Base-by-base conservation (phyloP, 2,888 invertebrate genomes). In the Glaucopsyche alexis region DNA sequence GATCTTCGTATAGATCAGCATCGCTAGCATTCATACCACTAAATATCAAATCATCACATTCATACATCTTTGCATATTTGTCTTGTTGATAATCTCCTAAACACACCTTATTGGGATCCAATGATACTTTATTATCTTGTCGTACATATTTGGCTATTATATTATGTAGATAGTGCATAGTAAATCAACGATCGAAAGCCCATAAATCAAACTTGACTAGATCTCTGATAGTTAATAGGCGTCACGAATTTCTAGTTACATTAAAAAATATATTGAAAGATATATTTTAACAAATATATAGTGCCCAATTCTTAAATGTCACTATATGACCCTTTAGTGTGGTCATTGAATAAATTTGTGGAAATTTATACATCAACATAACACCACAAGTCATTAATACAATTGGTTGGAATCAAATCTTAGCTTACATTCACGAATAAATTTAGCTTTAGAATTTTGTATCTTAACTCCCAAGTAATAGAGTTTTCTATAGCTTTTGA, bases 401-500 rank as follows among this genome's bases (percentile, higher is more conserved):
- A 52, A 70, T 67, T 67, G 67, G 40, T 67, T 72, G 65, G 72
- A 67, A 65, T 13, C 74, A 72, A 66, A 64, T 75, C 47, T 73
- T 69, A 40, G 38, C 42, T 69, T 49, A 47, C n/a, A 29, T 74
- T 71, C 11, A 74, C 70, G 50, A 9, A 52, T 66, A 65, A 50
- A 69, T 52, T 71, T 73, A 13, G 71, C 38, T 55, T 74, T 71
- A 67, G 69, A 16, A 79, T 76, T 76, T 72, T 78, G 66, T 73
- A 71, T 76, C 74, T 77, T 78, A 29, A 79, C 60, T 47, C 7
- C 29, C 4, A 72, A 45, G 65, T 72, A 71, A 75, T 75, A 78
- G 72, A 69, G 76, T 65, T 72, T 69, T 52, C 71, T 74, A 72
- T 73, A 47, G 47, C 71, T 70, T 75, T 72, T 55, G 71, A 73